These are phyloP conservation scores for Sitophilus oryzae DNA, from an alignment of 1,140 invertebrate species.

Conservation along the genomic window DNA sequence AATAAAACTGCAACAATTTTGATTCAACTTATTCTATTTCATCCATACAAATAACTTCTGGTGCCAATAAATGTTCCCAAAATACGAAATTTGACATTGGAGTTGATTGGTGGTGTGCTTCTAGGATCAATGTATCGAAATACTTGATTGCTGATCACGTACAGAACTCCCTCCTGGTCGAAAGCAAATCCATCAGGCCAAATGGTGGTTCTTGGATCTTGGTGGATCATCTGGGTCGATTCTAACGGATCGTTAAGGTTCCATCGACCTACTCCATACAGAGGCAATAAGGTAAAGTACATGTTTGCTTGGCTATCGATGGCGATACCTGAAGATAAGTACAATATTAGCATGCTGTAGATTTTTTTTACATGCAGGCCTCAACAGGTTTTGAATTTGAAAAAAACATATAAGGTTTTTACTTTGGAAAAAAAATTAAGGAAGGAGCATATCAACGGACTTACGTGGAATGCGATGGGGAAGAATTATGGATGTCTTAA, in stretches of 20 bases:
- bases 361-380: constrained; percentile 27
- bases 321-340: constrained; percentile 48
- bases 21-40: too few species aligned
- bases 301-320: constrained; percentile 61
- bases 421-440: too few species aligned
- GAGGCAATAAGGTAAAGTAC: constrained; percentile 59
- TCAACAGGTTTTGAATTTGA: constrained; percentile 60
- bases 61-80: constrained; percentile 43
- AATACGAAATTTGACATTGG: constrained; percentile 40
- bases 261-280: constrained; percentile 61
- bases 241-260: constrained; percentile 49
- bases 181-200: constrained; percentile 68
- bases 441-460: too few species aligned
- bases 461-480: too few species aligned
- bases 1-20: too few species aligned
- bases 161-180: constrained; percentile 57
- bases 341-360: too few species aligned
- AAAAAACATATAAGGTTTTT: too few species aligned
- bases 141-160: constrained; percentile 59
- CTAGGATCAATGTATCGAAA: constrained; percentile 49
- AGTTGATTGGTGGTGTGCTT: constrained; percentile 19
- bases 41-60: constrained; percentile 54
- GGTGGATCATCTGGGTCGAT: constrained; percentile 52
- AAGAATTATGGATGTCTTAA: too few species aligned
- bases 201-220: constrained; percentile 58